Evolutionary conservation across 2,113 vertebrate genomes (phyloP), one percentile per base, ranked within the genome.

Genomic region (Limanda limanda): DNA sequence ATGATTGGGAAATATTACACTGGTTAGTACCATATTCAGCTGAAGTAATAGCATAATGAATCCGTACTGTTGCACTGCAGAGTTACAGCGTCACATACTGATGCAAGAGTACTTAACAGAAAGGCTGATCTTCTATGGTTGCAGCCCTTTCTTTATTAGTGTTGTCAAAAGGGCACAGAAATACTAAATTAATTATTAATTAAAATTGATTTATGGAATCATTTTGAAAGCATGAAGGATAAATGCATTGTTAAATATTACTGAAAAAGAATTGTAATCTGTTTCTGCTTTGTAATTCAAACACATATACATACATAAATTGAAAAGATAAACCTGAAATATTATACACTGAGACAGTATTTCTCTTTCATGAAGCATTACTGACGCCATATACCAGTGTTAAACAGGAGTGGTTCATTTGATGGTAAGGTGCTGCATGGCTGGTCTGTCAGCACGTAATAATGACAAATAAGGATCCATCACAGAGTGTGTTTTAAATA

Each of bases 371-470:
- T 48, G 15, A 79, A 45, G 55, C 51, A 45, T 58, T 51, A 40
- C 6, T 47, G 27, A 12, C 61, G 37, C 52, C 55, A 18, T 71
- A 77, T 37, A 59, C 37, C 31, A 58, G 48, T 23, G 31, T 73
- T 40, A 18, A 54, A 74, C 63, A 71, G 21, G 9, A 45, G 56
- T 52, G 11, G 42, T 81, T 24, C 63, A 77, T 85, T 84, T 42
- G 21, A 81, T 51, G 27, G 14, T 25, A 27, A 69, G 63, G 27
- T 70, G 57, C 66, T 66, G 47, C 60, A 37, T 20, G 45, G 24
- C 45, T 55, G 35, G 23, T 64, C 52, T 71, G 51, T 18, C 45
- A 4, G 66, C 51, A 23, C 65, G 73, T 71, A 63, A 74, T 42
- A 61, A 57, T 61, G 37, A 58, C 37, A 56, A 42, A 52, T 61